Evolutionary conservation across 2,113 vertebrate species (phyloP).

Genomic region (Lutjanus erythropterus): DNA sequence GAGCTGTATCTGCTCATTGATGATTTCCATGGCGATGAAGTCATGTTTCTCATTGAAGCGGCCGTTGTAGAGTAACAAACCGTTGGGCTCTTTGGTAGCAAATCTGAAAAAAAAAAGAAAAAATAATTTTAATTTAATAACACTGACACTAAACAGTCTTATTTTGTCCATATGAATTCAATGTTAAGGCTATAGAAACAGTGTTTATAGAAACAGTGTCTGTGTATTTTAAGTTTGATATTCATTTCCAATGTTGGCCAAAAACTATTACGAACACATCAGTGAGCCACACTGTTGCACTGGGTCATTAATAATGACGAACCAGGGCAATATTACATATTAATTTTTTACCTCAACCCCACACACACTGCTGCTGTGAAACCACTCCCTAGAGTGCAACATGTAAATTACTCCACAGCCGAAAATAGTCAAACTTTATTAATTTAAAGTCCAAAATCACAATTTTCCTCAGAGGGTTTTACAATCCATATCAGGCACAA

Average conservation of each 20-base stretch:
- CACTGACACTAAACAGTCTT: background rate
- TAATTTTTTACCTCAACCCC: background rate
- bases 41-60: constrained; percentile 97
- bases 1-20: constrained; percentile 93
- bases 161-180: background rate
- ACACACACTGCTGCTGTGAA: background rate
- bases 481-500: too few relatives aligned
- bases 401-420: background rate
- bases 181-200: background rate
- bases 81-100: constrained; percentile 90
- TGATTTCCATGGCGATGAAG: constrained; percentile 95
- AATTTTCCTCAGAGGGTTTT: too few relatives aligned
- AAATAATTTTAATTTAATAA: background rate
- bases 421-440: background rate
- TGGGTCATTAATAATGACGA: background rate
- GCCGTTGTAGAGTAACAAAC: constrained; percentile 94
- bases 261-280: background rate
- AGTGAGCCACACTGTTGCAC: background rate
- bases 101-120: constrained; percentile 83
- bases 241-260: background rate
- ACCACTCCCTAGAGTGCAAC: background rate
- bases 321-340: background rate
- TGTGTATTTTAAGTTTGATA: background rate
- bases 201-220: background rate
- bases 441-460: too few relatives aligned